A percentile compares a stretch with the other conserved stretches of the same genome.
Evolutionary conservation across 2,797 vertebrate species (phyloP).

Genomic region (Avahi laniger): DNA sequence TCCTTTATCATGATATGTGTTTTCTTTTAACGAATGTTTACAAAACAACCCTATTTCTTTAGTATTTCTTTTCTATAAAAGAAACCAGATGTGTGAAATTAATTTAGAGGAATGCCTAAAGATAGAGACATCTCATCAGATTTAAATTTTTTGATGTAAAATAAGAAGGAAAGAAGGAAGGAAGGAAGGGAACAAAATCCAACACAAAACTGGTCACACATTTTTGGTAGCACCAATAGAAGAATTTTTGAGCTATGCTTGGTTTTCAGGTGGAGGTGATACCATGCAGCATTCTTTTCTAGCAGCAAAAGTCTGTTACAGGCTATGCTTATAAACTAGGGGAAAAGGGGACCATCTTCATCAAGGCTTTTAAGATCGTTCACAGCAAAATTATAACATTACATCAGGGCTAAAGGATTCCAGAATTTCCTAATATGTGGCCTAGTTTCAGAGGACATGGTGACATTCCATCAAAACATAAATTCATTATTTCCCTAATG

Average conservation of each 20-base stretch:
- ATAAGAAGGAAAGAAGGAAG: background rate
- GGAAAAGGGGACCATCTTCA: background rate
- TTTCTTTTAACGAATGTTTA: background rate
- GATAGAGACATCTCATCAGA: background rate
- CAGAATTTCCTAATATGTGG: constrained; percentile 64
- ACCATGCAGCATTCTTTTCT: background rate
- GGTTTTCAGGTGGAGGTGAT: background rate
- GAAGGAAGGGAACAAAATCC: background rate
- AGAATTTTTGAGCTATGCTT: background rate
- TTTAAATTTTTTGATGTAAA: constrained; percentile 4
- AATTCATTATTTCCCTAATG: constrained; percentile 52
- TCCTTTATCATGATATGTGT: background rate
- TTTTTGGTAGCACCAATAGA: background rate
- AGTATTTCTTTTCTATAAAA: constrained; percentile 3
- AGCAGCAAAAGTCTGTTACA: background rate
- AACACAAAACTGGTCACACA: background rate
- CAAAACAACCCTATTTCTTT: background rate
- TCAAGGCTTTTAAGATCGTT: constrained; percentile 27
- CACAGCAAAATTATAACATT: constrained; percentile 43
- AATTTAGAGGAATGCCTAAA: background rate
- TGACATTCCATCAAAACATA: constrained; percentile 56
- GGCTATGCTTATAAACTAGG: background rate
- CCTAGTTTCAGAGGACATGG: constrained; percentile 41
- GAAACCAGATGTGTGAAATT: background rate
- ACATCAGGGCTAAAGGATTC: constrained; percentile 47